phyloP scores from a whole-genome alignment of 2,888 invertebrate species.

The Quadroppia sp. region DNA sequence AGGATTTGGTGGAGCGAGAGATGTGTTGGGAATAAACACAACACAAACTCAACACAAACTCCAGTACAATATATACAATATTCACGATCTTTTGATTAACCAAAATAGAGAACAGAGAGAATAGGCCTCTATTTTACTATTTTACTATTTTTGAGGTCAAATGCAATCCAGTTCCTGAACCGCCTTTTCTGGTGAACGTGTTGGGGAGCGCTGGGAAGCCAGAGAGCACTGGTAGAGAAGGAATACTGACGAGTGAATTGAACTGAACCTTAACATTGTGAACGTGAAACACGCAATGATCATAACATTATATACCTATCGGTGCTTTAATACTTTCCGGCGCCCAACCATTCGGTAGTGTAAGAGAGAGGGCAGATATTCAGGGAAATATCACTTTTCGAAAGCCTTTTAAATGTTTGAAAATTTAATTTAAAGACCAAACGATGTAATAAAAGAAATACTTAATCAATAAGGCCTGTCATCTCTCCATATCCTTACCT shows the following conservation, averaged over 20 bases:
- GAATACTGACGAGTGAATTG: too few relatives aligned
- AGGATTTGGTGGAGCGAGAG: too few relatives aligned
- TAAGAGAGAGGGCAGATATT: not conserved
- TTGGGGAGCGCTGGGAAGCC: conserved; percentile 10
- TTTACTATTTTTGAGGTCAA: conserved; percentile 27
- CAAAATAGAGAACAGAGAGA: too few relatives aligned
- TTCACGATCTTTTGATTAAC: conserved; percentile 25
- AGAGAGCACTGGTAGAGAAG: conserved; percentile 10
- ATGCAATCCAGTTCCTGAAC: conserved; percentile 15
- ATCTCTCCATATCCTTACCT: too few relatives aligned
- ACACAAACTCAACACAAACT: not conserved
- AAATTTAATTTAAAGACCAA: not conserved
- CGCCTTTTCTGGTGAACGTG: conserved; percentile 29
- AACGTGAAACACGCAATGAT: conserved; percentile 27
- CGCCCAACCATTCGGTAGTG: too few relatives aligned
- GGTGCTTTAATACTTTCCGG: too few relatives aligned
- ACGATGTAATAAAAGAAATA: not conserved
- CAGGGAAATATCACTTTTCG: not conserved
- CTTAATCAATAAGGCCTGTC: not conserved
- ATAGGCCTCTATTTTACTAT: conserved; percentile 23
- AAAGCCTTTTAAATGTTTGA: not conserved
- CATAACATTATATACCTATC: conserved; percentile 19
- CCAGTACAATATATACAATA: not conserved
- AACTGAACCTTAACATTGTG: not conserved
- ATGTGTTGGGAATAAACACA: not conserved